A percentile compares a stretch with the other conserved stretches of the same genome.
Evolutionary conservation across 64 coral and sea anemone genomes (phyloP).

Genomic region (Orbicella faveolata): DNA sequence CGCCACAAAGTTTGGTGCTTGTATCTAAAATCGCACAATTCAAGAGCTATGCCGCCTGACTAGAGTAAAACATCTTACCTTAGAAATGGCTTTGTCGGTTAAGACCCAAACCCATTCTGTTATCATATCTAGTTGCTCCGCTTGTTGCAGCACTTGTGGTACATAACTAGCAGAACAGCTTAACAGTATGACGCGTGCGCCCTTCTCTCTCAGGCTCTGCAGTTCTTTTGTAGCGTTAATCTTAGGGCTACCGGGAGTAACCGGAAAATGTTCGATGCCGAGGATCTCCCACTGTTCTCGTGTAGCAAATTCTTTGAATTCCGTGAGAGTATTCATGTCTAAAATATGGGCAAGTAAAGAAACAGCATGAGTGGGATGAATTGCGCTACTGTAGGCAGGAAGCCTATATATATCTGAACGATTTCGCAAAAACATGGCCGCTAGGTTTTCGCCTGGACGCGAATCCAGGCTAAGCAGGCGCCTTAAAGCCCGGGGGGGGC

Average conservation of each 20-base stretch:
- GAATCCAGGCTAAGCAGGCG: no score
- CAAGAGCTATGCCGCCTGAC: no score
- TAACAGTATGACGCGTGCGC: slow-evolving; percentile 65
- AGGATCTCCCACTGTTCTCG: slow-evolving; percentile 28
- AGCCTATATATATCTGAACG: no score
- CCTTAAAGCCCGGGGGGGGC: no score
- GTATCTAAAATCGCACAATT: no score
- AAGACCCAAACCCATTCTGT: slow-evolving; percentile 75
- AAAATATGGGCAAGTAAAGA: neutral
- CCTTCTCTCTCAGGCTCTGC: slow-evolving; percentile 61
- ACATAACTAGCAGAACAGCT: slow-evolving; percentile 57
- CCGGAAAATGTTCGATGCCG: slow-evolving; percentile 46
- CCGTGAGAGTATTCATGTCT: slow-evolving; percentile 68
- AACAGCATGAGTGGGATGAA: no score
- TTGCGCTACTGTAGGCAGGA: no score
- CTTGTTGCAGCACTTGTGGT: slow-evolving; percentile 53
- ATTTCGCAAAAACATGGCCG: no score
- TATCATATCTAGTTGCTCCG: slow-evolving; percentile 60
- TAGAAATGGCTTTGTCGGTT: slow-evolving; percentile 64
- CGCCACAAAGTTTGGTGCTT: no score
- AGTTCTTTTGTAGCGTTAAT: slow-evolving; percentile 66
- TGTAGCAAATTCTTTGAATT: slow-evolving; percentile 38
- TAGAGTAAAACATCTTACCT: neutral
- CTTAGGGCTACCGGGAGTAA: neutral
- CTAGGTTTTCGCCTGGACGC: no score